phyloP scores from a whole-genome alignment of 2,888 invertebrate genomes.

The Eilema caniola region DNA sequence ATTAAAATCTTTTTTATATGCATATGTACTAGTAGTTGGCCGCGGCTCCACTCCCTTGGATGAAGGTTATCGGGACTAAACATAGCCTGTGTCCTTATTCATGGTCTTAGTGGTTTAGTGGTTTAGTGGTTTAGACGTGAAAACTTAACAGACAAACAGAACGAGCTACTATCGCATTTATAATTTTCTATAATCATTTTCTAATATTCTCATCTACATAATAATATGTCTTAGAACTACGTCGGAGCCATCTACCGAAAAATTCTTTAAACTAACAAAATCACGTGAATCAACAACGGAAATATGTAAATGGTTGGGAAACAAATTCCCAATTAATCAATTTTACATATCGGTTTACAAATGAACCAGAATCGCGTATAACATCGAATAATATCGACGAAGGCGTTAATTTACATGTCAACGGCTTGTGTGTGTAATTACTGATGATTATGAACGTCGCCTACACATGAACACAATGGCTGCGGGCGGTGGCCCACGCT shows the following conservation, averaged over 20 bases:
- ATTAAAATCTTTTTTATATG: too few species aligned
- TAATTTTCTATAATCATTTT: too few species aligned
- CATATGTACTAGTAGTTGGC: too few species aligned
- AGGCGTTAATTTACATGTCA: slow-evolving; percentile 64
- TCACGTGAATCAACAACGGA: slow-evolving; percentile 15
- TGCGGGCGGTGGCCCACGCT: slow-evolving; percentile 61
- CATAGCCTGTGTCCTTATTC: too few species aligned
- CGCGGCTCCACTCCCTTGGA: too few species aligned
- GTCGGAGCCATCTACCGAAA: neutral
- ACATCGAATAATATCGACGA: slow-evolving; percentile 33
- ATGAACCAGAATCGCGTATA: slow-evolving; percentile 38
- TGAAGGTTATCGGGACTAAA: too few species aligned
- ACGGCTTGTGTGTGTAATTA: slow-evolving; percentile 58
- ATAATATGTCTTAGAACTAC: too few species aligned
- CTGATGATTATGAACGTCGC: slow-evolving; percentile 60
- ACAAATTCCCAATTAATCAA: slow-evolving; percentile 37
- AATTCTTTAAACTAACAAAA: neutral
- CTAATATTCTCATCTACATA: too few species aligned
- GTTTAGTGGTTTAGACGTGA: too few species aligned
- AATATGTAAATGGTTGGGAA: slow-evolving; percentile 26
- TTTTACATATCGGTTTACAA: slow-evolving; percentile 40
- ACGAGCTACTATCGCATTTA: too few species aligned
- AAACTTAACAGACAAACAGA: too few species aligned
- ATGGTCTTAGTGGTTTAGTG: too few species aligned
- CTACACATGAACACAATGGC: slow-evolving; percentile 60